Evolutionary conservation across 1,140 invertebrate species (phyloP), one percentile per base, ranked within the genome.

Genomic region (Drosophila arizonae): DNA sequence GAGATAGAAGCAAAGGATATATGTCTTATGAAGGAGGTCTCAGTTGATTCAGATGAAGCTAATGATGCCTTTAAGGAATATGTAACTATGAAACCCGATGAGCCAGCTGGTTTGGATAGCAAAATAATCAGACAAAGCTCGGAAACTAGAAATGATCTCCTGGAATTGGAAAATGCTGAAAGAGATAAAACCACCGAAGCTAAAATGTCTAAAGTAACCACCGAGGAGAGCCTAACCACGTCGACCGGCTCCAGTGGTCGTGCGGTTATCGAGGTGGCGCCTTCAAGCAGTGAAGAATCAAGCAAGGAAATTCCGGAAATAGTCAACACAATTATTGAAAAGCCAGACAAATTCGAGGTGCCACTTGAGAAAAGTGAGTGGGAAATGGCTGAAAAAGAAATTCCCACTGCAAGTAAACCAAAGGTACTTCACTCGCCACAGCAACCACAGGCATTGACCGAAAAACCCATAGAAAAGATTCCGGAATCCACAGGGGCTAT

Each of bases 401-500:
- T 91, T 13, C 86, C 90, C 1, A 43, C 56, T 11, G 50, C 60
- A 30, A 70, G 87, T 50, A 73, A 92, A 17, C 72, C 76, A n/a
- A 91, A 91, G 45, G 81, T 91, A 3, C 57, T 90, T 2, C 85
- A 91, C 64, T 92, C 92, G 10, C 93, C 93, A 13, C 90, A 79
- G 1, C 93, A 93, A 70, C 91, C 91, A 81, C 50, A 63, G 43
- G 64, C 11, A 36, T 36, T 63, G 5, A 10, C 11, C 9, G 56
- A 39, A 3, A 93, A 92, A 15, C 92, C 95, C 70, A 94, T 95
- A 28, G 93, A 94, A 65, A 94, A 96, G 92, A 94, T 95, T 11
- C 94, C 95, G 67, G 94, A 95, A 80, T 95, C 94, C 10, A 86
- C 95, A 41, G 94, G 95, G 85, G 93, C 93, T 10, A 94, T 94